These are phyloP conservation scores for Akabosia matsudoensis DNA, from an alignment of 1,140 invertebrate genomes.

Conservation along the genomic window DNA sequence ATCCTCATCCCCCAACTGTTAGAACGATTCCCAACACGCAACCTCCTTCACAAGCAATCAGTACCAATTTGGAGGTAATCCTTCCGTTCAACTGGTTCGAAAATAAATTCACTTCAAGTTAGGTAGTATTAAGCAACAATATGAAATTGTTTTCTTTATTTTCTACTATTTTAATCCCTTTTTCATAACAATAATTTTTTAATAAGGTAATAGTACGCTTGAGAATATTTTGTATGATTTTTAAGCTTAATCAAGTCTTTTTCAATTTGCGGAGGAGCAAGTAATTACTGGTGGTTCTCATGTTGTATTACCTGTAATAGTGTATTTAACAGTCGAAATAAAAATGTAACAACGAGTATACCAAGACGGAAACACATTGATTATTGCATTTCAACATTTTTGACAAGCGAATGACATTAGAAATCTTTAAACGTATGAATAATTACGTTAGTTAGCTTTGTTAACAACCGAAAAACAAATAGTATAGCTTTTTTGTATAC, in stretches of 20 bases:
- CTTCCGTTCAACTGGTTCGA: not conserved
- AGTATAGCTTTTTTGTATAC: too few species aligned
- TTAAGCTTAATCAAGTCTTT: slow-evolving; percentile 12
- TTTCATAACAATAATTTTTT: not conserved
- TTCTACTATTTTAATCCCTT: not conserved
- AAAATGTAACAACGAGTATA: not conserved
- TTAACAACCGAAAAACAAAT: not conserved
- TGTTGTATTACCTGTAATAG: not conserved
- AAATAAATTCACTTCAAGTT: not conserved
- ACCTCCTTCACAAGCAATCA: not conserved
- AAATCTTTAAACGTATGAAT: too few species aligned
- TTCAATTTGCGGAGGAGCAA: not conserved
- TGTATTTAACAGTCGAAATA: not conserved
- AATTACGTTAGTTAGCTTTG: too few species aligned
- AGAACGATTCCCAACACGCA: not conserved
- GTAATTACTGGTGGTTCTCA: not conserved
- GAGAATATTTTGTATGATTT: not conserved
- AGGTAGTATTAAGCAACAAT: too few species aligned
- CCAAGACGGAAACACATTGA: not conserved
- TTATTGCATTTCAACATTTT: not conserved
- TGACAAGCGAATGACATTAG: too few species aligned
- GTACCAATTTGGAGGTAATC: not conserved
- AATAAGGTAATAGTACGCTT: too few species aligned
- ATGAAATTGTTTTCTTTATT: too few species aligned
- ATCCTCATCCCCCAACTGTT: not conserved